Percentiles rank a stretch among this genome's conserved stretches.
Evolutionary conservation across 92 coral and sea anemone species (phyloP).

Genomic region (Meandrina meandrites): DNA sequence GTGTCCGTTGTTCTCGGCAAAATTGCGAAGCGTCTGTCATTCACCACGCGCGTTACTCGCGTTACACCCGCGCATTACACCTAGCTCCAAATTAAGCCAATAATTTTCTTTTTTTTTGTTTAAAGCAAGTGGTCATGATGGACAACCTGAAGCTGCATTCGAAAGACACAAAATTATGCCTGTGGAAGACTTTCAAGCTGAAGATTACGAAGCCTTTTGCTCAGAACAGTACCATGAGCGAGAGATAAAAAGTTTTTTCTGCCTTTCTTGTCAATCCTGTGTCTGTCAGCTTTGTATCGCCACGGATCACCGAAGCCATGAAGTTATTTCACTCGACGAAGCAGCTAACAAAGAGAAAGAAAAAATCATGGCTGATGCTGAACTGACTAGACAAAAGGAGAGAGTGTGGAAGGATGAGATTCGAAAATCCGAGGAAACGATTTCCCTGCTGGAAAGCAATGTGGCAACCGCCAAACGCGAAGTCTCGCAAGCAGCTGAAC

Average conservation of each 20-base stretch:
- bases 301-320: not conserved
- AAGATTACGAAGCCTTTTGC: too few species aligned
- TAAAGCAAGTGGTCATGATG: too few species aligned
- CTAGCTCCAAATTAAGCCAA: too few species aligned
- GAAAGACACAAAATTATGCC: not conserved
- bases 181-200: too few species aligned
- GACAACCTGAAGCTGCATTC: constrained; percentile 18
- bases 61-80: too few species aligned
- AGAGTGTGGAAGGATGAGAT: not conserved
- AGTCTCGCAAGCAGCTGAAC: too few species aligned
- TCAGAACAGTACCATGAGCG: too few species aligned
- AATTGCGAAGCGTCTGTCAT: too few species aligned
- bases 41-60: too few species aligned
- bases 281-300: not conserved
- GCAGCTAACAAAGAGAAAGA: not conserved
- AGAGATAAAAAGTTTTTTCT: too few species aligned
- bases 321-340: not conserved
- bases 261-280: not conserved
- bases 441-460: not conserved
- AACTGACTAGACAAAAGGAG: not conserved
- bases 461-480: not conserved
- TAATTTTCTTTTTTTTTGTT: too few species aligned
- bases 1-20: too few species aligned
- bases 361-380: not conserved
- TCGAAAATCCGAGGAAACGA: not conserved